Evolutionary conservation across 2,888 invertebrate species (phyloP).

Genomic region (Acronicta alni): DNA sequence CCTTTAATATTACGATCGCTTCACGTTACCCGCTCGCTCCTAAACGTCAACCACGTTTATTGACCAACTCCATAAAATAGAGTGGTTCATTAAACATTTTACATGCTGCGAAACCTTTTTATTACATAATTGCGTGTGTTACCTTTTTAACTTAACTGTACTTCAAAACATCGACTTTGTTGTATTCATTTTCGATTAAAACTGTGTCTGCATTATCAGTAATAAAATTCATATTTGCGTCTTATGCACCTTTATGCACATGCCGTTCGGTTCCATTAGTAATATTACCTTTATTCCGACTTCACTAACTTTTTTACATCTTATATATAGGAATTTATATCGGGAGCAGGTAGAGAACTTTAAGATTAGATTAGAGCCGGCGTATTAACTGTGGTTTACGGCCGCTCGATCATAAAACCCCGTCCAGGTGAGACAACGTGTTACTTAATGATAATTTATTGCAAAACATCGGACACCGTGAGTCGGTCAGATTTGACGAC

Average conservation of each 20-base stretch:
- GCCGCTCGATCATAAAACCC: conserved; percentile 75
- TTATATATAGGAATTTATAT: conserved; percentile 72
- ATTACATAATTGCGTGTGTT: conserved; percentile 78
- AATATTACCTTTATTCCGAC: conserved; percentile 64
- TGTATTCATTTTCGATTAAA: conserved; percentile 68
- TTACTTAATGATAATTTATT: conserved; percentile 88
- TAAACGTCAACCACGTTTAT: conserved; percentile 76
- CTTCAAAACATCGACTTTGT: conserved; percentile 66
- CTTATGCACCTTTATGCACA: conserved; percentile 65
- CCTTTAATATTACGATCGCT: conserved; percentile 77
- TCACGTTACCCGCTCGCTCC: conserved; percentile 67
- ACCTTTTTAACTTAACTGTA: conserved; percentile 69
- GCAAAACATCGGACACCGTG: conserved; percentile 76
- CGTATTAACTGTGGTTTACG: conserved; percentile 77
- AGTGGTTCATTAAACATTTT: conserved; percentile 81
- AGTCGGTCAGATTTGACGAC: conserved; percentile 75
- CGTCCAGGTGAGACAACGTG: conserved; percentile 78
- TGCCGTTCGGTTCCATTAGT: conserved; percentile 67
- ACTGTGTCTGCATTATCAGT: conserved; percentile 61
- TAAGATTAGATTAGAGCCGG: conserved; percentile 81
- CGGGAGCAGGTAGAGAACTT: conserved; percentile 80
- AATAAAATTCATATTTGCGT: conserved; percentile 73
- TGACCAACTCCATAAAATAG: conserved; percentile 81
- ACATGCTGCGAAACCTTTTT: conserved; percentile 71
- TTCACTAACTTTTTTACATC: conserved; percentile 65